Conservation (phyloP, 1,140 invertebrate species). For the Tetramorium simillimum region DNA sequence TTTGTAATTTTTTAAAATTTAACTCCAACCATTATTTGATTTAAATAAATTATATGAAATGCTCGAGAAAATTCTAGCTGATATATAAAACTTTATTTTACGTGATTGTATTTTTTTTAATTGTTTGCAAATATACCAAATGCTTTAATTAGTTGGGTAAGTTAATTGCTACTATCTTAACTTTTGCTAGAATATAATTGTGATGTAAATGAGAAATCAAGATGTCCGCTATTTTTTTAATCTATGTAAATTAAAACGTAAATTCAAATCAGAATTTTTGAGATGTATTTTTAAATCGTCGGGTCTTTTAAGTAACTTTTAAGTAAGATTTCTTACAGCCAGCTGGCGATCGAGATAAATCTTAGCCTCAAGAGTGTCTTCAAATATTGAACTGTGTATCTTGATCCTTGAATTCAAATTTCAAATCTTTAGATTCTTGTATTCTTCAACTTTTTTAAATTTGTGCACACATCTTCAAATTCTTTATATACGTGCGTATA, state of each 20-base stretch:
- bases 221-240: not conserved
- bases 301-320: not conserved
- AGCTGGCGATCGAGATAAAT: not conserved
- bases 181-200: not conserved
- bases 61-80: not conserved
- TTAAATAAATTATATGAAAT: not conserved
- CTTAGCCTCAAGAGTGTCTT: not conserved
- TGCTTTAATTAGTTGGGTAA: slow-evolving; percentile 14
- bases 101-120: slow-evolving; percentile 13
- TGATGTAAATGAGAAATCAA: slow-evolving; percentile 30
- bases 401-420: not conserved
- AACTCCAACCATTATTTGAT: not conserved
- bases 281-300: not conserved
- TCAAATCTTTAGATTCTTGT: not conserved
- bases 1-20: not conserved
- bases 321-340: not conserved
- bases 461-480: not conserved
- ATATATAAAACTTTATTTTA: not conserved
- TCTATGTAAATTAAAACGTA: not conserved
- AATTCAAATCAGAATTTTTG: not conserved
- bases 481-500: not conserved
- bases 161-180: slow-evolving; percentile 26
- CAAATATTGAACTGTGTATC: not conserved
- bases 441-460: not conserved
- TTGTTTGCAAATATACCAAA: not conserved